phyloP scores from a whole-genome alignment of 2,888 invertebrate species.

The Calameuta pallipes region DNA sequence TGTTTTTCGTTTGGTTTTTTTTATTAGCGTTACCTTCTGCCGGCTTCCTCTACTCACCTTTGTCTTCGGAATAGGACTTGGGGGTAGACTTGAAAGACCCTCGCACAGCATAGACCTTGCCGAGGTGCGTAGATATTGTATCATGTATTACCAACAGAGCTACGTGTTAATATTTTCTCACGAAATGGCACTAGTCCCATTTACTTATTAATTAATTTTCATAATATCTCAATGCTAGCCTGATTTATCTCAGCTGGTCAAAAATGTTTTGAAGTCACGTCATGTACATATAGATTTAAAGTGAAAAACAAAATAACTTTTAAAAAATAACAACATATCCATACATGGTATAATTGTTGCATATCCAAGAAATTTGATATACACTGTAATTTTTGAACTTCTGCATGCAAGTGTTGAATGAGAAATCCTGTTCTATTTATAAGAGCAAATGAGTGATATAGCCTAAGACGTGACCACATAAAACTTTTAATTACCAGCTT shows the following conservation, averaged over 20 bases:
- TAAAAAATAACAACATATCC: background rate
- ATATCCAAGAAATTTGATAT: background rate
- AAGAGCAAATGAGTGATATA: background rate
- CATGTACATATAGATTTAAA: background rate
- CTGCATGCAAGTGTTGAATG: background rate
- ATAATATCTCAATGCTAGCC: constrained; percentile 39
- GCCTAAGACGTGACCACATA: constrained; percentile 31
- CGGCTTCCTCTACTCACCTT: constrained; percentile 65
- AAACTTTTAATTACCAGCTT: constrained; percentile 29
- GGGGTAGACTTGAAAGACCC: constrained; percentile 67
- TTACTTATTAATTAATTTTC: constrained; percentile 56
- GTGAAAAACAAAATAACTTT: background rate
- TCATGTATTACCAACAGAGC: constrained; percentile 67
- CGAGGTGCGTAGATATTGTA: constrained; percentile 67
- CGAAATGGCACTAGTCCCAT: constrained; percentile 65
- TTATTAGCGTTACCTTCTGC: constrained; percentile 63
- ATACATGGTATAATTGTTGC: background rate
- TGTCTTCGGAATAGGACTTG: constrained; percentile 64
- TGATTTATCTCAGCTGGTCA: constrained; percentile 26
- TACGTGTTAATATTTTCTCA: constrained; percentile 67
- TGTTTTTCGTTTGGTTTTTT: constrained; percentile 39
- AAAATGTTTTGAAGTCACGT: constrained; percentile 31
- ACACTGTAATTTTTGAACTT: background rate
- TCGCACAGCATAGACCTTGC: constrained; percentile 67
- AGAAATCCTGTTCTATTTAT: background rate